Evolutionary conservation across 64 coral and sea anemone genomes (phyloP).

Genomic region (Porites australiensis): DNA sequence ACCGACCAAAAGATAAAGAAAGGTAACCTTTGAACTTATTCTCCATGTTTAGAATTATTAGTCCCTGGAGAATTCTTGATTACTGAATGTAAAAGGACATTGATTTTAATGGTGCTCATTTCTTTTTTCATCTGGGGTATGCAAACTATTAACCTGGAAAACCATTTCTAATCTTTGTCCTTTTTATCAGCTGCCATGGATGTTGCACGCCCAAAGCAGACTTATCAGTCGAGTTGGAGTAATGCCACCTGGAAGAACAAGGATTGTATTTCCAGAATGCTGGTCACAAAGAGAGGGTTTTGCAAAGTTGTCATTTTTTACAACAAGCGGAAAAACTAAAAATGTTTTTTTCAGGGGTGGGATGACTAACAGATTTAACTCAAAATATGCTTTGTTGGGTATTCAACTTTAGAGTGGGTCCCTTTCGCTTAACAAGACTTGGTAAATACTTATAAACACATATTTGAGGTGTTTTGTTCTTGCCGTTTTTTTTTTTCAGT

Average conservation of each 20-base stretch:
- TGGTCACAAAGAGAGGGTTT: constrained; percentile 49
- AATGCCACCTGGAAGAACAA: background rate
- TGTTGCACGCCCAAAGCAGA: constrained; percentile 67
- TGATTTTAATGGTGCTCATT: too few relatives aligned
- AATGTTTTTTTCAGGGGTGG: background rate
- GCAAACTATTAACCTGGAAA: background rate
- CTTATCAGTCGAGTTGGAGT: background rate
- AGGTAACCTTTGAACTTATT: too few relatives aligned
- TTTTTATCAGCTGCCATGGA: constrained; percentile 43
- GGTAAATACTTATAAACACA: too few relatives aligned
- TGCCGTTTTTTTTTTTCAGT: background rate
- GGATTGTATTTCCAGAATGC: constrained; percentile 46
- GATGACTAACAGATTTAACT: too few relatives aligned
- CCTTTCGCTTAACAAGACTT: too few relatives aligned
- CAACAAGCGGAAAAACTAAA: background rate
- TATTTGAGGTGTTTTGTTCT: background rate
- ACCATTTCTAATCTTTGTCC: background rate
- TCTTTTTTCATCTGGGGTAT: constrained; percentile 6
- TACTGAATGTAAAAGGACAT: too few relatives aligned
- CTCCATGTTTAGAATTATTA: too few relatives aligned
- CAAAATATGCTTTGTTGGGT: too few relatives aligned
- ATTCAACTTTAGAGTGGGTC: too few relatives aligned
- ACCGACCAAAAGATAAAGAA: too few relatives aligned
- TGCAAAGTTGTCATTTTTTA: background rate
- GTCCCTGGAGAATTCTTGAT: too few relatives aligned